Base-by-base conservation (phyloP, 2,888 invertebrate species). In the Heliconius charithonia region DNA sequence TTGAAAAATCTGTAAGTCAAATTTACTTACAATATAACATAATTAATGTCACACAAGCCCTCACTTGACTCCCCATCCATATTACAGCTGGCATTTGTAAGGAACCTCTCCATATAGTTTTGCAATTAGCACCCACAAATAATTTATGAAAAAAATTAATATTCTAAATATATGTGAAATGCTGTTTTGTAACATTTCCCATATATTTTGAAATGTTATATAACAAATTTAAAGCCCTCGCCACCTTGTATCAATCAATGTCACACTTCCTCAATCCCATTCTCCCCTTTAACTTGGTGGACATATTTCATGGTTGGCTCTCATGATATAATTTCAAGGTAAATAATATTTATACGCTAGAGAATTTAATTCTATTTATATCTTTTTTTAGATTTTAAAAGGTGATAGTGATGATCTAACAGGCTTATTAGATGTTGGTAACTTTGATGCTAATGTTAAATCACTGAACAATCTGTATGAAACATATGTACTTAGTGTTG, bases 401-500 rank as follows among this genome's bases (percentile, higher is more conserved):
- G 98, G 98, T 0, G 96, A 97, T 85, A 89, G 92, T 67, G 96
- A 96, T 0, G 96, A 96, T 76, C 95, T 97, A 79, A 96, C 96
- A 67, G 98, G 97, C 32, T 93, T 99, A 56, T 93, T 99, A 84
- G 97, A 98, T 82, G 94, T 96, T 45, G 95, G 96, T 22, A 96
- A 96, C 87, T 99, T 98, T 93, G 98, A 99, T 85, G 94, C 95
- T 27, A 99, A 99, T 93, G 96, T 97, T 56, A 98, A 97, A 93
- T 97, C 97, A 84, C 94, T 99, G 63, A 98, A 97, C 84, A 97
- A 97, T 89, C 95, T 97, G 19, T 99, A 99, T 90, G 99, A 99
- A 89, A 97, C 97, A 76, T 98, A 97, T 91, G 97, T 99, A 37
- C 94, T 99, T 63, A 98, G 97, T 89, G 97, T 97, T 81, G 99